A percentile compares a stretch with the other conserved stretches of the same genome.
Evolutionary conservation across 1,140 invertebrate species (phyloP).

Genomic region (Temnothorax nylanderi): DNA sequence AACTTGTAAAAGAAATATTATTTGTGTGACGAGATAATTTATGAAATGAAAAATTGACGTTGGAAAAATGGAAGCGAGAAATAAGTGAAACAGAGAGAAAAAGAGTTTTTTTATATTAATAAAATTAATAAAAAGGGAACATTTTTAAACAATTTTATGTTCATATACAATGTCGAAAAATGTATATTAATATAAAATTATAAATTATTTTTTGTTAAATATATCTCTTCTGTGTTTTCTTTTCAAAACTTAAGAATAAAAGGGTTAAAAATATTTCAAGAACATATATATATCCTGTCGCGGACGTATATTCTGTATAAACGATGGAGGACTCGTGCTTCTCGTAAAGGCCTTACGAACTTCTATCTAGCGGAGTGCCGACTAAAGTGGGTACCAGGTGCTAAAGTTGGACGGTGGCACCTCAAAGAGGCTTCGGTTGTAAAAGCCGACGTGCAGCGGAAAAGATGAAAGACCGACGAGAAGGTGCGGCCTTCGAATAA

Average conservation of each 20-base stretch:
- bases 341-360: conserved; percentile 41
- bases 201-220: not conserved
- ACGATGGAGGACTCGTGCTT: not conserved
- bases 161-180: not conserved
- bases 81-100: not conserved
- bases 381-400: conserved; percentile 51
- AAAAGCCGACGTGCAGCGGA: conserved; percentile 38
- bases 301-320: not conserved
- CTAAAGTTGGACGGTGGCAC: not conserved
- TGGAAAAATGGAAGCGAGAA: not conserved
- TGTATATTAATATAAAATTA: not conserved
- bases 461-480: conserved; percentile 55
- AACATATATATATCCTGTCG: not conserved
- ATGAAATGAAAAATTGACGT: not conserved
- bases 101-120: not conserved
- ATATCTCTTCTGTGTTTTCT: not conserved
- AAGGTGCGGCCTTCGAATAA: conserved; percentile 42
- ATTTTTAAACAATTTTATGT: not conserved
- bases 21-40: not conserved
- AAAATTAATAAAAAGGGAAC: not conserved
- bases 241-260: not conserved
- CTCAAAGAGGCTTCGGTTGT: conserved; percentile 40
- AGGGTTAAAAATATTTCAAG: not conserved
- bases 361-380: conserved; percentile 43
- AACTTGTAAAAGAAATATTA: not conserved